Conservation (phyloP, 2,888 invertebrate genomes). For the Epinotia nisella region DNA sequence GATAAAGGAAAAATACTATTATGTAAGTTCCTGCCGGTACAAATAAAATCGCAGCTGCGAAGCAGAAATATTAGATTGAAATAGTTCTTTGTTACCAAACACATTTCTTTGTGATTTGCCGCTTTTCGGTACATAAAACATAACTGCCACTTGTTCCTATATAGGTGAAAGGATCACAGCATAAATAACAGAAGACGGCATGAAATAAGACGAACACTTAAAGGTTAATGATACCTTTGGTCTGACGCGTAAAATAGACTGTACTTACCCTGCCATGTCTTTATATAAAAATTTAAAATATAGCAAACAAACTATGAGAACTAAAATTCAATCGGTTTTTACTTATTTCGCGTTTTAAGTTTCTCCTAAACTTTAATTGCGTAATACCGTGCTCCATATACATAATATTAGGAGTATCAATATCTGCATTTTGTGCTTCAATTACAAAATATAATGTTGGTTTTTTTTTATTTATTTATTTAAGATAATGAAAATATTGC, state of each 20-base stretch:
- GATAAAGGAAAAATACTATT: conserved; percentile 31
- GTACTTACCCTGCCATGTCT: too few relatives aligned
- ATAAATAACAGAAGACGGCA: not conserved
- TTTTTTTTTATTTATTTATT: too few relatives aligned
- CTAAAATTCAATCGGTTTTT: too few relatives aligned
- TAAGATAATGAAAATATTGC: too few relatives aligned
- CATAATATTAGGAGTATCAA: too few relatives aligned
- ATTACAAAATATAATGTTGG: too few relatives aligned
- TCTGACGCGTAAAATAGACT: not conserved
- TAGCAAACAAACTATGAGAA: too few relatives aligned
- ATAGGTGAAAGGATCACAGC: conserved; percentile 29
- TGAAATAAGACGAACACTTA: not conserved
- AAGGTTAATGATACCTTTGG: not conserved
- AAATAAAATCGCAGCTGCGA: conserved; percentile 44
- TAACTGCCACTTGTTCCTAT: conserved; percentile 56
- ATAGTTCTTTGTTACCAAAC: conserved; percentile 44
- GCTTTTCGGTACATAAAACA: conserved; percentile 51
- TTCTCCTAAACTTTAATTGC: too few relatives aligned
- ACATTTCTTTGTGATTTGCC: conserved; percentile 44
- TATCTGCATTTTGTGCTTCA: too few relatives aligned
- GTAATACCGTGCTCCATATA: too few relatives aligned
- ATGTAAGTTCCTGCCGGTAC: conserved; percentile 28
- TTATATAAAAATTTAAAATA: too few relatives aligned
- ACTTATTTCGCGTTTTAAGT: too few relatives aligned
- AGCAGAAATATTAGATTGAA: conserved; percentile 43